Evolutionary conservation across 2,113 vertebrate genomes (phyloP), one percentile per base, ranked within the genome.

Genomic region (Zingel zingel): DNA sequence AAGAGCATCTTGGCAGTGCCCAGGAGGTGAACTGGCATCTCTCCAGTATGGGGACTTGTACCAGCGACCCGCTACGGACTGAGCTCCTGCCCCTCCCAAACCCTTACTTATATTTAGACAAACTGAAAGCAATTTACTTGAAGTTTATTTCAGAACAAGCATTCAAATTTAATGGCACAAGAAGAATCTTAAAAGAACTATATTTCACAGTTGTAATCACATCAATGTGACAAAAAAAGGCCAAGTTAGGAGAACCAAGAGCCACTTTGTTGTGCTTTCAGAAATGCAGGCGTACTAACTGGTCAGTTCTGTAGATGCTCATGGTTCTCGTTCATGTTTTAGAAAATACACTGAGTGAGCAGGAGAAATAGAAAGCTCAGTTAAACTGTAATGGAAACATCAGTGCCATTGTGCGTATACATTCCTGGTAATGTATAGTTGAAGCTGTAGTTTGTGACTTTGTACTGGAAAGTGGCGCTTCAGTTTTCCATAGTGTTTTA

Each of bases 191-290:
- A 30, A 16, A n/a, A 73, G 3, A 68, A 5, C n/a, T 27, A 64
- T 12, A 39, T 30, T 54, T 78, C 63, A 87, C 74, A 75, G 54
- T 10, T 67, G 3, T 5, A 71, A 39, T 4, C 39, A 65, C 23
- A 75, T 81, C 12, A n/a, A 50, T 58, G 5, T 30, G 36, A 19
- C 23, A 47, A 12, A 33, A 33, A 0, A 33, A 78, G 77, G 73
- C 63, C 15, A 36, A 75, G 30, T 48, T 48, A 30, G 58, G n/a
- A 64, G 25, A 76, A 27, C 33, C 30, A 7, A 5, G 30, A 59
- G 19, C 21, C n/a, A 33, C 39, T 71, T 19, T 47, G 47, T 71
- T 86, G 86, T 85, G 74, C 74, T 79, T 79, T 74, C 11, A 70
- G 45, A 45, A 65, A 45, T 6, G 16, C 73, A 47, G 51, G 5